phyloP scores from a whole-genome alignment of 2,888 invertebrate species.

The Lithophane semibrunnea region DNA sequence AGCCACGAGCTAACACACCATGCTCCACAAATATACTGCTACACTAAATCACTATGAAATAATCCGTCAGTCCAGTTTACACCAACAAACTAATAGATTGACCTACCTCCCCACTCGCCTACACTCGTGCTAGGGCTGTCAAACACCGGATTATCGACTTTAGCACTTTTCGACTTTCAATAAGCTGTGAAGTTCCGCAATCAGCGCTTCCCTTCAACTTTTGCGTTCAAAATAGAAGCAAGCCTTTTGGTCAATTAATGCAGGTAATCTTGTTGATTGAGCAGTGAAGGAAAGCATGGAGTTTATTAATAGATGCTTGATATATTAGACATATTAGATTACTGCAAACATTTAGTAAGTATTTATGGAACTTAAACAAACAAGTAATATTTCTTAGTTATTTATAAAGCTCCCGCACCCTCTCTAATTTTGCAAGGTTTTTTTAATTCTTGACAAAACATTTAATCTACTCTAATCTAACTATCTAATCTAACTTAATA shows the following conservation, averaged over 20 bases:
- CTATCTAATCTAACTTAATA: no score
- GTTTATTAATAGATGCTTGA: background rate
- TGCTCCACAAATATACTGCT: constrained; percentile 18
- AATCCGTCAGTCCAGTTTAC: constrained; percentile 56
- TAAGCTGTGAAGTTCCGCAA: constrained; percentile 35
- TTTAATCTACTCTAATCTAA: no score
- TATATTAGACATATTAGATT: background rate
- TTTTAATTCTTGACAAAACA: no score
- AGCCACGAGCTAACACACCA: background rate
- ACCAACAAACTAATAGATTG: constrained; percentile 68
- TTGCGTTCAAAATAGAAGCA: constrained; percentile 12
- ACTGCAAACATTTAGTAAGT: background rate
- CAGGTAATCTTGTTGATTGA: constrained; percentile 12
- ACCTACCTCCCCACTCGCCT: constrained; percentile 48
- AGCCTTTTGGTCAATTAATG: constrained; percentile 14
- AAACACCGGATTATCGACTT: constrained; percentile 37
- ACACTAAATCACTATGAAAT: constrained; percentile 44
- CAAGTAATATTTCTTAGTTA: no score
- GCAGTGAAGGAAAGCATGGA: background rate
- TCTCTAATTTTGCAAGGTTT: background rate
- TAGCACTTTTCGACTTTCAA: constrained; percentile 28
- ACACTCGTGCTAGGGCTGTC: constrained; percentile 54
- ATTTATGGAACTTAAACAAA: no score
- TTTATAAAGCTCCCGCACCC: no score
- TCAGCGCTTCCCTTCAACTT: constrained; percentile 28